Evolutionary conservation across 2,888 invertebrate genomes (phyloP).

Genomic region (Stegophylla sp.): DNA sequence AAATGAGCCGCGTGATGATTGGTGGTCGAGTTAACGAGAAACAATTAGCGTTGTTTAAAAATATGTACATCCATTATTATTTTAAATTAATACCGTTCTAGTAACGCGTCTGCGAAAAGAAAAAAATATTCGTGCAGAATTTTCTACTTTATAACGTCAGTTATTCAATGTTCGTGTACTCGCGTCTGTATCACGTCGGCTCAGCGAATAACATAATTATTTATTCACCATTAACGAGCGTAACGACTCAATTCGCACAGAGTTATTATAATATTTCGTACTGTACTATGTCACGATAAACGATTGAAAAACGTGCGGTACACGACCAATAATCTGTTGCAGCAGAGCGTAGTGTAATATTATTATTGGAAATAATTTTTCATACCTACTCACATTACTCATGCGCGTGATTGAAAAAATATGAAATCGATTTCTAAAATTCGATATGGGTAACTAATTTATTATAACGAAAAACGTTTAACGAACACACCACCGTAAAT

Average conservation of each 20-base stretch:
- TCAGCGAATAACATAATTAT: conserved; percentile 19
- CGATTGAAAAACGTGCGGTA: too few species aligned
- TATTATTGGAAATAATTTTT: too few species aligned
- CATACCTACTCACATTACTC: too few species aligned
- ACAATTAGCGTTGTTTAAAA: conserved; percentile 36
- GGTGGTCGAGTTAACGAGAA: conserved; percentile 21
- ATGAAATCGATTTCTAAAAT: too few species aligned
- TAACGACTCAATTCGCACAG: neutral
- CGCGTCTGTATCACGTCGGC: neutral
- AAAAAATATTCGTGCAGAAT: conserved; percentile 28
- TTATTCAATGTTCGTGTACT: neutral
- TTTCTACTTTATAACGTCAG: conserved; percentile 1
- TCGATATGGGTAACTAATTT: too few species aligned
- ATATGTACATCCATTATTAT: conserved; percentile 14
- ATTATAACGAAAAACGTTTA: too few species aligned
- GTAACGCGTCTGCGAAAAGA: neutral
- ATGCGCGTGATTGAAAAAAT: too few species aligned
- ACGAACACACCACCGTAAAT: too few species aligned
- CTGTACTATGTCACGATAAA: neutral
- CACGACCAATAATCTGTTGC: too few species aligned
- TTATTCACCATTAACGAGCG: conserved; percentile 5
- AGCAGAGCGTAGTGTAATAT: too few species aligned
- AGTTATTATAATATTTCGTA: neutral
- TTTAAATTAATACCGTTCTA: neutral
- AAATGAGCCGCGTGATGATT: neutral